A percentile compares a stretch with the other conserved stretches of the same genome.
phyloP scores from a whole-genome alignment of 2,113 vertebrate genomes.

The Procapra przewalskii region DNA sequence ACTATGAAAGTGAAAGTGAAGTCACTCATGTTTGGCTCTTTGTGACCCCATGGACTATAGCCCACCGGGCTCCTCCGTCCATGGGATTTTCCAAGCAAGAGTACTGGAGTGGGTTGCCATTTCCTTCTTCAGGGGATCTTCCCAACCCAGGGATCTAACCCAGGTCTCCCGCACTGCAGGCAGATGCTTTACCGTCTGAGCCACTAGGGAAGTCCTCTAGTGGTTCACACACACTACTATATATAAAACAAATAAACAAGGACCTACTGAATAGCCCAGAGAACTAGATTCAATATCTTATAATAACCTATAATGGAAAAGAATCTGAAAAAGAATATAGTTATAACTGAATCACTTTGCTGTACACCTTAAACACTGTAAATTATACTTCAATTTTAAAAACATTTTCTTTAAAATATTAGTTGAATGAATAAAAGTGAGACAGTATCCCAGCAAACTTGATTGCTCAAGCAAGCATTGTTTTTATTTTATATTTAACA shows the following conservation, averaged over 20 bases:
- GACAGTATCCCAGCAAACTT: not conserved
- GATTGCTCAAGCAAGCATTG: not conserved
- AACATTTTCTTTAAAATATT: not conserved
- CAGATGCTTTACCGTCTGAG: too few relatives aligned
- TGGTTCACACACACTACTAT: not conserved
- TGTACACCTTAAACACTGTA: not conserved
- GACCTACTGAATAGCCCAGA: not conserved
- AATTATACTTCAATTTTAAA: not conserved
- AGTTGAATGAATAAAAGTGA: not conserved
- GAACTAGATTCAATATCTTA: not conserved
- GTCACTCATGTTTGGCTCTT: too few relatives aligned
- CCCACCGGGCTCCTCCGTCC: too few relatives aligned
- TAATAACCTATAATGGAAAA: not conserved
- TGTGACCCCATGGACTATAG: too few relatives aligned
- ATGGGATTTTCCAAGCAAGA: too few relatives aligned
- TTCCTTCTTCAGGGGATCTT: too few relatives aligned
- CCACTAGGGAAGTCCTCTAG: too few relatives aligned
- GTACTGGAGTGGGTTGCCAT: too few relatives aligned
- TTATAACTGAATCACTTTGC: not conserved
- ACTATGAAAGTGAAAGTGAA: too few relatives aligned
- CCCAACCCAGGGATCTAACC: too few relatives aligned
- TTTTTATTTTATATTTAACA: not conserved
- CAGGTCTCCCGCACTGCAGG: too few relatives aligned
- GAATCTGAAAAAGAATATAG: not conserved
- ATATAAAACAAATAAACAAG: not conserved